phyloP scores from a whole-genome alignment of 2,797 vertebrate species.

The Spinibarbus caldwelli region DNA sequence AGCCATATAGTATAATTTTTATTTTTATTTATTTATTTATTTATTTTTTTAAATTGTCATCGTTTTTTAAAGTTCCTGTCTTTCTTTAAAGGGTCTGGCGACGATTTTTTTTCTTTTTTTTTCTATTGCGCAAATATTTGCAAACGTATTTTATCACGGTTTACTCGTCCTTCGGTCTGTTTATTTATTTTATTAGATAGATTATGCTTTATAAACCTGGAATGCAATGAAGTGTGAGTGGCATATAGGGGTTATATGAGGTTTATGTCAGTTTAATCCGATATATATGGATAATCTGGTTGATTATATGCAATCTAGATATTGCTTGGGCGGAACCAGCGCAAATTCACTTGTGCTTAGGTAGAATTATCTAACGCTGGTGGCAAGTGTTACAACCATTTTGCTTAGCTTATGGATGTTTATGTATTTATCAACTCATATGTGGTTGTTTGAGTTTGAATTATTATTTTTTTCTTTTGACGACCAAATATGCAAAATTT shows the following conservation, averaged over 20 bases:
- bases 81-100: neutral
- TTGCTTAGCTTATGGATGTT: neutral
- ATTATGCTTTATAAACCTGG: neutral
- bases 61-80: constrained; percentile 12
- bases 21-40: no score
- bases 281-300: neutral
- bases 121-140: neutral
- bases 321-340: neutral
- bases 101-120: neutral
- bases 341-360: neutral
- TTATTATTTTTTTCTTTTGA: neutral
- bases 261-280: neutral
- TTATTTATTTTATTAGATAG: neutral
- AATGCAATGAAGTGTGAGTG: neutral
- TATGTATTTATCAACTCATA: neutral
- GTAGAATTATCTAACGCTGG: neutral
- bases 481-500: neutral
- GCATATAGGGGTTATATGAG: neutral
- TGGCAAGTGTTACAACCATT: neutral
- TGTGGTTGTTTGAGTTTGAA: neutral
- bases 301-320: neutral
- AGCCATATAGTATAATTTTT: neutral
- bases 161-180: neutral
- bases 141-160: neutral
- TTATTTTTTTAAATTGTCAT: neutral